These are phyloP conservation scores for Lytechinus variegatus DNA, from an alignment of 35 echinoderm and acorn worm genomes.

Conservation along the genomic window DNA sequence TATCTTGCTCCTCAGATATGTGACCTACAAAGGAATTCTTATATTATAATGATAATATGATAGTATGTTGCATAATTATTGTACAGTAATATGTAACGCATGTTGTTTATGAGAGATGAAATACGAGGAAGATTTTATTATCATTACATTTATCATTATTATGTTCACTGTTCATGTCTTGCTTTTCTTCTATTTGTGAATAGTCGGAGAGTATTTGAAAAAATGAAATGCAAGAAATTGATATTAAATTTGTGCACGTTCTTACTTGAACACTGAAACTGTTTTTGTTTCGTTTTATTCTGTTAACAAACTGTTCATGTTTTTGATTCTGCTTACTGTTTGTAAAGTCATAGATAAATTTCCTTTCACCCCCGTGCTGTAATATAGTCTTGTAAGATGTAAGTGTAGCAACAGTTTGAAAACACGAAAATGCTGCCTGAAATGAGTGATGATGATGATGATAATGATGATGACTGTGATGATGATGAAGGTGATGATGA, in stretches of 20 bases:
- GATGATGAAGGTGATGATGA: neutral
- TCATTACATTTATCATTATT: neutral
- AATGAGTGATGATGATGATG: neutral
- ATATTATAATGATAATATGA: conserved; percentile 1
- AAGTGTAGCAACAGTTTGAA: no score
- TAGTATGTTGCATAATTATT: conserved; percentile 3
- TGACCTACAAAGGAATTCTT: neutral
- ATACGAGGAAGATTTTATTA: neutral
- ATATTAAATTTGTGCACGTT: conserved; percentile 45
- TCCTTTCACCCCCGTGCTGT: neutral
- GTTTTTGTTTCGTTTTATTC: conserved; percentile 4
- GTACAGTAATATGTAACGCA: conserved; percentile 39
- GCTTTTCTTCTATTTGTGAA: conserved; percentile 38
- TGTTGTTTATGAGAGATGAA: neutral
- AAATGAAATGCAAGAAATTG: conserved; percentile 11
- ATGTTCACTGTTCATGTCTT: neutral
- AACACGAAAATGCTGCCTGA: no score
- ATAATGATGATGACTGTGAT: neutral
- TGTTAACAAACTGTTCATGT: neutral
- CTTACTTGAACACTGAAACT: conserved; percentile 13
- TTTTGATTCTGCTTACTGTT: neutral
- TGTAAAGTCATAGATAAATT: neutral
- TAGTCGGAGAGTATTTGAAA: conserved; percentile 22
- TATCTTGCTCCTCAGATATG: neutral
- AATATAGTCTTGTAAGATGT: neutral